These are phyloP conservation scores for Argynnis bischoffii DNA, from an alignment of 2,888 invertebrate genomes.

Conservation along the genomic window DNA sequence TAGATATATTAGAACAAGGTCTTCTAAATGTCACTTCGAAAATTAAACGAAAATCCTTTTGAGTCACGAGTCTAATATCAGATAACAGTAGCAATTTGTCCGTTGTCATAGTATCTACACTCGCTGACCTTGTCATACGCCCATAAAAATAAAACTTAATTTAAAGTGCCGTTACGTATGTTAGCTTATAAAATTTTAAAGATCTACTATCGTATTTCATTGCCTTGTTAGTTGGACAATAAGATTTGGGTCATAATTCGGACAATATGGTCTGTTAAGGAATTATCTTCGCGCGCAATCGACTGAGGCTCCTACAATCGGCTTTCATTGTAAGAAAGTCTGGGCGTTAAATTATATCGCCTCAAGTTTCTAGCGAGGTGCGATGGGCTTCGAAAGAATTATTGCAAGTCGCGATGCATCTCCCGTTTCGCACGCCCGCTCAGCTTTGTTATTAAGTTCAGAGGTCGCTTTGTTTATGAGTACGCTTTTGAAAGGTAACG, in stretches of 20 bases:
- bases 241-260: conserved; percentile 67
- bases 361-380: conserved; percentile 62
- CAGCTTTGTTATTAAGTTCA: conserved; percentile 81
- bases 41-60: conserved; percentile 65
- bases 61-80: conserved; percentile 72
- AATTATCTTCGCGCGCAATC: conserved; percentile 63
- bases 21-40: conserved; percentile 64
- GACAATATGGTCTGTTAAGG: conserved; percentile 62
- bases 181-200: conserved; percentile 33
- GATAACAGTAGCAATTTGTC: conserved; percentile 68
- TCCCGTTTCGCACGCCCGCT: conserved; percentile 79
- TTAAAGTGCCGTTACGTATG: conserved; percentile 38
- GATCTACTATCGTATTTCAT: conserved; percentile 49
- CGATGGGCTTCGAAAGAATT: conserved; percentile 73
- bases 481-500: conserved; percentile 80
- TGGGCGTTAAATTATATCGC: conserved; percentile 56
- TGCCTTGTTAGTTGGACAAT: conserved; percentile 61
- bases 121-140: conserved; percentile 58
- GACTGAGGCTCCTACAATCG: conserved; percentile 39
- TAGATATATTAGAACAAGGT: conserved; percentile 56
- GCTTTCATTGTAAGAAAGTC: conserved; percentile 23
- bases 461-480: conserved; percentile 80
- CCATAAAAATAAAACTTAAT: conserved; percentile 36
- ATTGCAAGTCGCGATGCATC: conserved; percentile 75
- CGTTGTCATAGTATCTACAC: conserved; percentile 60